These are phyloP conservation scores for Reticulitermes speratus DNA, from an alignment of 1,140 invertebrate species.

Conservation along the genomic window DNA sequence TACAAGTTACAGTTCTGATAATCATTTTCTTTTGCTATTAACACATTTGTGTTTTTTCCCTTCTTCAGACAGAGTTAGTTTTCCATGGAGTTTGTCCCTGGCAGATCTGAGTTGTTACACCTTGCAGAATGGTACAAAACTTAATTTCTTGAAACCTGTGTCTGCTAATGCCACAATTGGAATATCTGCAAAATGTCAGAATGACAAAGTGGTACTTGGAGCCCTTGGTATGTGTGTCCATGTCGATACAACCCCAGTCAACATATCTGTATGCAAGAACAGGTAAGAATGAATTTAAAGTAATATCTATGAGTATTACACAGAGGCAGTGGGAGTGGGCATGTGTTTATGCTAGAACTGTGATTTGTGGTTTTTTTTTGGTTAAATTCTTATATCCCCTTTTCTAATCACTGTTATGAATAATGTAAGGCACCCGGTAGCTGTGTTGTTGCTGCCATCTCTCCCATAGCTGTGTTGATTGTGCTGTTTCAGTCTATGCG, in stretches of 20 bases:
- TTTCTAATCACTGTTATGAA: background rate
- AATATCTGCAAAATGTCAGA: slow-evolving; percentile 31
- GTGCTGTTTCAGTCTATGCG: too few species aligned
- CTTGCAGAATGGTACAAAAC: slow-evolving; percentile 46
- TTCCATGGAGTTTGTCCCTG: slow-evolving; percentile 59
- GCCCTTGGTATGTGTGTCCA: slow-evolving; percentile 57
- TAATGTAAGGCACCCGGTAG: background rate
- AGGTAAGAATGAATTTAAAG: slow-evolving; percentile 38
- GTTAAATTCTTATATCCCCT: too few species aligned
- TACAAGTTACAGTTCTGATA: too few species aligned
- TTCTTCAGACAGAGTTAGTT: slow-evolving; percentile 51
- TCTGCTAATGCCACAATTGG: slow-evolving; percentile 59
- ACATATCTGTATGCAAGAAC: slow-evolving; percentile 55
- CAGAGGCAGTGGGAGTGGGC: too few species aligned
- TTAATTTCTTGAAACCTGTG: slow-evolving; percentile 57
- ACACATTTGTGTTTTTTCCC: background rate
- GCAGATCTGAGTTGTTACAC: slow-evolving; percentile 56
- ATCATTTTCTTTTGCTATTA: background rate
- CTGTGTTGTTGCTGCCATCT: too few species aligned
- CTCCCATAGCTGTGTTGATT: too few species aligned
- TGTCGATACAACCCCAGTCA: slow-evolving; percentile 57
- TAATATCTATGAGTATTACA: background rate
- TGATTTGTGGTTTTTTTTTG: too few species aligned
- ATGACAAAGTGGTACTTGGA: slow-evolving; percentile 11
- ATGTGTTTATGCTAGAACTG: too few species aligned